These are phyloP conservation scores for Leucophenga montana DNA, from an alignment of 2,888 invertebrate genomes.

Conservation along the genomic window DNA sequence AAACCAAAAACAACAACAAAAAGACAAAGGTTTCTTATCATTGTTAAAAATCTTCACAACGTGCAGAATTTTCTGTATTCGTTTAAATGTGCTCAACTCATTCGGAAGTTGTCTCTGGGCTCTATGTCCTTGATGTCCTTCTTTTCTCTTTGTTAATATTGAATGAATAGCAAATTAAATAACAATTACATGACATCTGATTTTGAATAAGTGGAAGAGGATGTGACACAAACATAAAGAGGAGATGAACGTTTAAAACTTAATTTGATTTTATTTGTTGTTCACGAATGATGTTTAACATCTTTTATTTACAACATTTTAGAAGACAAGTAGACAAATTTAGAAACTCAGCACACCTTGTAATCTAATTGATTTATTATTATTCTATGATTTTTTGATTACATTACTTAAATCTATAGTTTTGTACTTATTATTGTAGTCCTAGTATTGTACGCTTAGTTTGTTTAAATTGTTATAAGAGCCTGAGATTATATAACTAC, in stretches of 20 bases:
- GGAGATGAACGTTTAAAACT: not conserved
- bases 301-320: too few relatives aligned
- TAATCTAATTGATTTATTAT: too few relatives aligned
- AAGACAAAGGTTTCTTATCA: not conserved
- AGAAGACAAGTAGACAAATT: too few relatives aligned
- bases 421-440: too few relatives aligned
- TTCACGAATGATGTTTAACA: too few relatives aligned
- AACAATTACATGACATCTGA: slow-evolving; percentile 29
- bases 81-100: not conserved
- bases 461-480: too few relatives aligned
- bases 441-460: too few relatives aligned
- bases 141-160: slow-evolving; percentile 15
- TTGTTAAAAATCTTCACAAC: too few relatives aligned
- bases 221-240: not conserved
- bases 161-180: slow-evolving; percentile 40
- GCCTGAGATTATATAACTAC: too few relatives aligned
- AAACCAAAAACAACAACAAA: not conserved
- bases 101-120: not conserved
- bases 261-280: not conserved
- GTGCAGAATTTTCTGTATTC: not conserved
- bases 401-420: too few relatives aligned
- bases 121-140: not conserved
- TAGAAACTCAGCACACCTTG: too few relatives aligned
- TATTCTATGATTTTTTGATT: too few relatives aligned
- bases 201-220: slow-evolving; percentile 21